Evolutionary conservation across 2,113 vertebrate species (phyloP).

Genomic region (Poeciliopsis turrubarensis): DNA sequence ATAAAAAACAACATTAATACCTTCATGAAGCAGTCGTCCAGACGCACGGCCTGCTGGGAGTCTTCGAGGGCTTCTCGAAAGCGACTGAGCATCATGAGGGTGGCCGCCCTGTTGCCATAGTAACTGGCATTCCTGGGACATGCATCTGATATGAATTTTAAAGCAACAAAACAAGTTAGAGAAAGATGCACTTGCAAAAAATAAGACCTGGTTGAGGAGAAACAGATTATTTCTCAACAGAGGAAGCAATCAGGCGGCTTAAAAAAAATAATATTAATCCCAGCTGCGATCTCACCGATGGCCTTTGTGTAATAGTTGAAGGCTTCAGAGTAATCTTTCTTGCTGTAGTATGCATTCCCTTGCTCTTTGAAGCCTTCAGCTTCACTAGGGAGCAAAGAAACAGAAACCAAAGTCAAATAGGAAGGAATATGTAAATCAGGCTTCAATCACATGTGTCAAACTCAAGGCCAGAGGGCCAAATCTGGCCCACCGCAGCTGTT

Average conservation of each 20-base stretch:
- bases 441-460: too few relatives aligned
- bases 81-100: conserved; percentile 91
- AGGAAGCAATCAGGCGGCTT: not conserved
- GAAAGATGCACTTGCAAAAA: not conserved
- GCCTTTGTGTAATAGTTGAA: conserved; percentile 97
- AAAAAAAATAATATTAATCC: conserved; percentile 3
- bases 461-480: too few relatives aligned
- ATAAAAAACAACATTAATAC: conserved; percentile 65
- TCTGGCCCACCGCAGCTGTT: too few relatives aligned
- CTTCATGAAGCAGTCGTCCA: conserved; percentile 93
- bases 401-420: conserved; percentile 12
- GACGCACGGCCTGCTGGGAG: conserved; percentile 91
- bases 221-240: not conserved
- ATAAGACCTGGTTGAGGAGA: not conserved
- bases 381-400: conserved; percentile 76
- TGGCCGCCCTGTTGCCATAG: conserved; percentile 94
- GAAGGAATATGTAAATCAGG: not conserved
- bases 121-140: conserved; percentile 92
- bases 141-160: conserved; percentile 77
- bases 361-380: conserved; percentile 95
- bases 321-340: conserved; percentile 93
- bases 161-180: conserved; percentile 5
- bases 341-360: conserved; percentile 91
- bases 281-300: conserved; percentile 85
- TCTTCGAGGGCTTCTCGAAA: conserved; percentile 92